phyloP scores from a whole-genome alignment of 2,113 vertebrate species.

The Vidua macroura region DNA sequence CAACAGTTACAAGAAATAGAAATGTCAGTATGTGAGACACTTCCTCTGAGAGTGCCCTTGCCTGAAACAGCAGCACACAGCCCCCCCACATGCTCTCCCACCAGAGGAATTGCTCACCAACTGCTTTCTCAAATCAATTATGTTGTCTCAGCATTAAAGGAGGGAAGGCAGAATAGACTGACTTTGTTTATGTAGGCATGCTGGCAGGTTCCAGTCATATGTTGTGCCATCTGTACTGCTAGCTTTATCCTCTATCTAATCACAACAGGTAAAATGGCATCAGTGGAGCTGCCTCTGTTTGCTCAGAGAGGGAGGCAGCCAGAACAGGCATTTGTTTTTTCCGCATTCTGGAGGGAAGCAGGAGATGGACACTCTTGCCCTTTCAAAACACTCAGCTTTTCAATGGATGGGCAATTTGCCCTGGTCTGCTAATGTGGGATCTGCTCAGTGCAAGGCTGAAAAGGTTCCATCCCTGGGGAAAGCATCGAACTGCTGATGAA shows the following conservation, averaged over 20 bases:
- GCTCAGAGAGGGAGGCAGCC: neutral
- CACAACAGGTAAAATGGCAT: slow-evolving; percentile 57
- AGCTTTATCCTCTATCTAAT: slow-evolving; percentile 35
- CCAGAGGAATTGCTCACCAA: slow-evolving; percentile 43
- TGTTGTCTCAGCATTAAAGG: slow-evolving; percentile 50
- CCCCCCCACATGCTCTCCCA: slow-evolving; percentile 10
- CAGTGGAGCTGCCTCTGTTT: slow-evolving; percentile 14
- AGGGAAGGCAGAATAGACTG: slow-evolving; percentile 42
- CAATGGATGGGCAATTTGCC: slow-evolving; percentile 62
- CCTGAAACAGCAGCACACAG: neutral
- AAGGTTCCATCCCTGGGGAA: slow-evolving; percentile 68
- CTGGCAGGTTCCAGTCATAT: slow-evolving; percentile 65
- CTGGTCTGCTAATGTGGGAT: slow-evolving; percentile 59
- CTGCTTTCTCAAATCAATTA: slow-evolving; percentile 63
- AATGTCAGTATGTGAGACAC: slow-evolving; percentile 23
- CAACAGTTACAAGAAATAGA: slow-evolving; percentile 5
- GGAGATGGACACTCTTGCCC: slow-evolving; percentile 61
- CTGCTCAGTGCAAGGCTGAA: slow-evolving; percentile 66
- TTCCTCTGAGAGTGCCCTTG: slow-evolving; percentile 39
- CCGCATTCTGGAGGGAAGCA: slow-evolving; percentile 6
- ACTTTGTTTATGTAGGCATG: slow-evolving; percentile 52
- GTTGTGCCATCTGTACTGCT: slow-evolving; percentile 58
- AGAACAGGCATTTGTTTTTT: neutral
- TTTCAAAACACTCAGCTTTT: slow-evolving; percentile 56
- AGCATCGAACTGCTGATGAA: slow-evolving; percentile 57